These are phyloP conservation scores for Apis dorsata DNA, from an alignment of 1,140 invertebrate genomes.

Conservation along the genomic window DNA sequence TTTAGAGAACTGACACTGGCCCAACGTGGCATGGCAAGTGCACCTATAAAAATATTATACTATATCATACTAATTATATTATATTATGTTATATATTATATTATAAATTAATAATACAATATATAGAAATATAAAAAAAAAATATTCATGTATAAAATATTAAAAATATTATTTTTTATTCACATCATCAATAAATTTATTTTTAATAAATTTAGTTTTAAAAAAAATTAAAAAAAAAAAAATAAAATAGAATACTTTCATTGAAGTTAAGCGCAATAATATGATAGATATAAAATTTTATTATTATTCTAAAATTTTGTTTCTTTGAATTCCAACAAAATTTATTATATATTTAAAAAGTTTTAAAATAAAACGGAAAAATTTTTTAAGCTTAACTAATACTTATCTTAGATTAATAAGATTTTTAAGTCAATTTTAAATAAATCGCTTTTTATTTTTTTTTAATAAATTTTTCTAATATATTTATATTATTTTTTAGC, in stretches of 20 bases:
- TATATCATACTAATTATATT: neutral
- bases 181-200: no score
- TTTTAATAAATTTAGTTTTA: no score
- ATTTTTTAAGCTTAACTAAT: no score
- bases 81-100: no score
- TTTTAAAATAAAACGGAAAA: neutral
- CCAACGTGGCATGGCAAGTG: slow-evolving; percentile 91
- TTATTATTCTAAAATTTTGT: neutral
- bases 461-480: neutral
- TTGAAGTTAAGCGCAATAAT: neutral
- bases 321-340: neutral
- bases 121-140: no score
- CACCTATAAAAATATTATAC: slow-evolving; percentile 80
- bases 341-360: neutral
- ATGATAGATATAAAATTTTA: neutral
- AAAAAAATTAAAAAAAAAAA: no score
- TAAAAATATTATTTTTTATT: no score
- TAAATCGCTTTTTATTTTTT: neutral
- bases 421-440: no score
- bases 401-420: no score
- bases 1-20: slow-evolving; percentile 89
- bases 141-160: no score
- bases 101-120: neutral
- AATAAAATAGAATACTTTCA: no score
- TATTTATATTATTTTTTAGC: no score